These are phyloP conservation scores for Anagyrus pseudococci DNA, from an alignment of 2,888 invertebrate genomes.

Conservation along the genomic window DNA sequence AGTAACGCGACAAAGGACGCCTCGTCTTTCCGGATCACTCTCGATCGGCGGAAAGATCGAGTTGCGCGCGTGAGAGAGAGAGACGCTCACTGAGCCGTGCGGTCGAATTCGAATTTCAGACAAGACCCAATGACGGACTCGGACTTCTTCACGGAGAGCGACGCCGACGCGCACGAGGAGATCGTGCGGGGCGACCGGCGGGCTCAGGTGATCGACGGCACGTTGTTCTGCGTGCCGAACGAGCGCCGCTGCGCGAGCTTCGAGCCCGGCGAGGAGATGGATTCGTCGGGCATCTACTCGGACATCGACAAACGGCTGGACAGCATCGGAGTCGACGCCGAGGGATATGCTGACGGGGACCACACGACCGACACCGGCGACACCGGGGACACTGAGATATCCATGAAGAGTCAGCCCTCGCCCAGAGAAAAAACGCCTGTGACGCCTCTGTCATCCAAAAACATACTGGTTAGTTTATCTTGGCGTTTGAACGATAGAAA, in stretches of 20 bases:
- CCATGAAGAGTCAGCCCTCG: conserved; percentile 64
- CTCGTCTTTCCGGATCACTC: neutral
- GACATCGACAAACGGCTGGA: conserved; percentile 82
- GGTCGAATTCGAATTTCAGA: conserved; percentile 63
- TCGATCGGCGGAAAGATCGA: neutral
- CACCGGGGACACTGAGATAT: conserved; percentile 65
- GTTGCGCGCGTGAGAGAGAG: too few relatives aligned
- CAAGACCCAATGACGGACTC: conserved; percentile 91
- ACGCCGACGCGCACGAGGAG: conserved; percentile 84
- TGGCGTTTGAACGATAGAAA: neutral
- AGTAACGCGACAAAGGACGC: too few relatives aligned
- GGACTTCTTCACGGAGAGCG: conserved; percentile 89
- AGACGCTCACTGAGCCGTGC: too few relatives aligned
- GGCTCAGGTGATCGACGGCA: conserved; percentile 86
- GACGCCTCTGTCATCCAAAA: conserved; percentile 56
- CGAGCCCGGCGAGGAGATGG: conserved; percentile 77
- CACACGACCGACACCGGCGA: conserved; percentile 78
- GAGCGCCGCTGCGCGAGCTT: conserved; percentile 58
- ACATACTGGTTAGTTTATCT: conserved; percentile 39
- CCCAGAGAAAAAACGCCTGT: conserved; percentile 42
- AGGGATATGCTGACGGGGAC: conserved; percentile 51
- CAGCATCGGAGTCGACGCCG: conserved; percentile 61
- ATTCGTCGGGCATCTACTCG: conserved; percentile 88
- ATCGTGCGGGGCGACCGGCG: conserved; percentile 73
- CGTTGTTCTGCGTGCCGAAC: conserved; percentile 73